A percentile compares a stretch with the other conserved stretches of the same genome.
phyloP scores from a whole-genome alignment of 2,888 invertebrate genomes.

The Drosophila cognata region DNA sequence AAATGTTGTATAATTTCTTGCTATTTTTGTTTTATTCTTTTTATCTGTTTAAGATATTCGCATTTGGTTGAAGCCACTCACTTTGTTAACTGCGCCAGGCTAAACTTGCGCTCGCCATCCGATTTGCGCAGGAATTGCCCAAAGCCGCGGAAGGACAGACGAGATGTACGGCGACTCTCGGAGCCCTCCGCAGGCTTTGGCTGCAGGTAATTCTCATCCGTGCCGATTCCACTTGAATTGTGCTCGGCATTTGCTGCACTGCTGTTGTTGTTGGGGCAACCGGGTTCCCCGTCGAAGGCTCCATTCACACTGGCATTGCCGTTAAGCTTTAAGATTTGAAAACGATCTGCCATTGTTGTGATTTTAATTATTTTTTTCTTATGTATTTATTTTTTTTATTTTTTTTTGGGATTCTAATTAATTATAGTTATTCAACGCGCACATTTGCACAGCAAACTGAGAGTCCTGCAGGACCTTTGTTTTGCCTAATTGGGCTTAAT shows the following conservation, averaged over 20 bases:
- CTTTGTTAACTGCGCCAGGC: conserved; percentile 84
- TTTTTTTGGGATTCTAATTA: conserved; percentile 14
- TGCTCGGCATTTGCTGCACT: conserved; percentile 29
- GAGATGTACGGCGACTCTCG: conserved; percentile 73
- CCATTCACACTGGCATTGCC: conserved; percentile 59
- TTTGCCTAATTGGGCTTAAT: neutral
- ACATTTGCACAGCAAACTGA: conserved; percentile 17
- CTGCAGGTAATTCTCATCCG: conserved; percentile 64
- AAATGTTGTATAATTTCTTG: neutral
- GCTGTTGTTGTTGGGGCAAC: conserved; percentile 27
- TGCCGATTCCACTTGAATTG: conserved; percentile 33
- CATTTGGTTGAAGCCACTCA: conserved; percentile 61
- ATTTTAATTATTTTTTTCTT: conserved; percentile 15
- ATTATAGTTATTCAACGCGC: conserved; percentile 16
- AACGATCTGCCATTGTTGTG: conserved; percentile 77
- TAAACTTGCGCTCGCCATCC: conserved; percentile 82
- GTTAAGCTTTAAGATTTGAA: conserved; percentile 79
- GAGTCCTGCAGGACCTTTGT: conserved; percentile 36
- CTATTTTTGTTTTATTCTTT: neutral
- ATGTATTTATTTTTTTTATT: neutral
- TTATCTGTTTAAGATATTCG: neutral
- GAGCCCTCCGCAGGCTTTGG: conserved; percentile 54
- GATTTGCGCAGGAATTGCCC: conserved; percentile 77
- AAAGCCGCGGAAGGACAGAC: conserved; percentile 80
- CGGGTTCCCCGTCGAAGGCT: conserved; percentile 60